Evolutionary conservation across 1,140 invertebrate genomes (phyloP), one percentile per base, ranked within the genome.

Genomic region (Mya arenaria): DNA sequence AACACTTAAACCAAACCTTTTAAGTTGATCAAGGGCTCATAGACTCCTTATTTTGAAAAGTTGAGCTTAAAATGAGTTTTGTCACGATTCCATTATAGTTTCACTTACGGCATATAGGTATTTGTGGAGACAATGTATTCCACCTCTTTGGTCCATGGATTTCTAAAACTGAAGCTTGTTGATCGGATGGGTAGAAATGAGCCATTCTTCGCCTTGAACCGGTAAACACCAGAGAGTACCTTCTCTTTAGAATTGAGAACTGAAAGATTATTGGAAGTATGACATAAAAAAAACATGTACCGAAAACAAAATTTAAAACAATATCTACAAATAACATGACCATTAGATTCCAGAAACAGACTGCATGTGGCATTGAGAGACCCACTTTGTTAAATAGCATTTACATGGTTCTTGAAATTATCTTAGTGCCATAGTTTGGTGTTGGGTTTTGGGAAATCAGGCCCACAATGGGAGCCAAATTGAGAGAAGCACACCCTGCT

Each of bases 111-210:
- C 37, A 97, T 96, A 36, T 97, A 96, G 62, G 96, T 97, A 91
- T 99, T 99, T 56, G 97, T 99, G 92, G 97, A 98, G 13, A 99
- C 97, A 89, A 99, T 98, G 90, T 99, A 99, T 91, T 99, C 98
- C 4, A 99, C 96, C 80, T 99, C 98, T 89, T 99, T 97, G 39
- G 97, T 98, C 93, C 97, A 99, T 1, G 98, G 98, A 94, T 99
- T 99, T 48, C 98, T 93, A 91, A 99, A 99, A 34, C 98, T 97
- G 93, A 98, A 99, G 8, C 97, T 97, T 32, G 96, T 98, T 19
- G 98, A 99, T 86, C 98, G 95, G 60, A 99, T 92, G 96, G 97
- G 98, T 15, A 99, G 94, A 95, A 97, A 99, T 82, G 99, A 97
- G 86, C 97, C 95, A 91, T 96, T 98, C 94, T 99, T 99, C 52